A percentile compares a stretch with the other conserved stretches of the same genome.
Conservation (phyloP, 1,140 invertebrate genomes). For the Centruroides vittatus region DNA sequence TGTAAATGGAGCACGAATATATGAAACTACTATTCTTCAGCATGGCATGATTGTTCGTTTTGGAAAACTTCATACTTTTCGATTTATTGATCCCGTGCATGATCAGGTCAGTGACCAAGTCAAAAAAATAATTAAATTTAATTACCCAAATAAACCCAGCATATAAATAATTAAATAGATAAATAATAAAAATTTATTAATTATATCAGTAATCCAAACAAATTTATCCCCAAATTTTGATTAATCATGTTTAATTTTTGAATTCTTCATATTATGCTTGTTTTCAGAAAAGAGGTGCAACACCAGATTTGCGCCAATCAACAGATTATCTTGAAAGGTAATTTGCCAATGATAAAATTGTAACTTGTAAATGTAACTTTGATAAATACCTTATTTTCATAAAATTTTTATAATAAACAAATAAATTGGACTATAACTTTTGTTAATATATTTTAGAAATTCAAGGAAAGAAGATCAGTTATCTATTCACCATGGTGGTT, state of each 20-base stretch:
- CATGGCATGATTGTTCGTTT: constrained; percentile 31
- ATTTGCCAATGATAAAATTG: neutral
- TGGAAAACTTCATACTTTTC: constrained; percentile 76
- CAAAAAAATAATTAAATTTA: no score
- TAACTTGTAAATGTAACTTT: neutral
- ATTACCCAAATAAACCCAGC: no score
- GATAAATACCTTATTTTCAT: neutral
- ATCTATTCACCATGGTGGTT: constrained; percentile 9
- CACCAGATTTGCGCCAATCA: constrained; percentile 11
- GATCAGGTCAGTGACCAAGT: constrained; percentile 50
- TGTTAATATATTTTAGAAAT: constrained; percentile 2
- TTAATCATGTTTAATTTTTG: no score
- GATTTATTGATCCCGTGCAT: constrained; percentile 78
- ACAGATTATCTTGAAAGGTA: constrained; percentile 11
- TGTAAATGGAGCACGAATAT: constrained; percentile 80
- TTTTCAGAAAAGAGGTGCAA: constrained; percentile 9
- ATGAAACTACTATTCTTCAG: constrained; percentile 82
- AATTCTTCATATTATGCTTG: neutral
- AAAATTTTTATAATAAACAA: neutral
- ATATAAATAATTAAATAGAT: no score
- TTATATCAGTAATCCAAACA: no score
- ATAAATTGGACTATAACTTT: neutral
- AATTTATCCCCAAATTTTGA: no score
- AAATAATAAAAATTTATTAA: no score
- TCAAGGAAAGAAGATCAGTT: constrained; percentile 2